A percentile compares a stretch with the other conserved stretches of the same genome.
Conservation (phyloP, 2,113 vertebrate species). For the Pungitius pungitius region DNA sequence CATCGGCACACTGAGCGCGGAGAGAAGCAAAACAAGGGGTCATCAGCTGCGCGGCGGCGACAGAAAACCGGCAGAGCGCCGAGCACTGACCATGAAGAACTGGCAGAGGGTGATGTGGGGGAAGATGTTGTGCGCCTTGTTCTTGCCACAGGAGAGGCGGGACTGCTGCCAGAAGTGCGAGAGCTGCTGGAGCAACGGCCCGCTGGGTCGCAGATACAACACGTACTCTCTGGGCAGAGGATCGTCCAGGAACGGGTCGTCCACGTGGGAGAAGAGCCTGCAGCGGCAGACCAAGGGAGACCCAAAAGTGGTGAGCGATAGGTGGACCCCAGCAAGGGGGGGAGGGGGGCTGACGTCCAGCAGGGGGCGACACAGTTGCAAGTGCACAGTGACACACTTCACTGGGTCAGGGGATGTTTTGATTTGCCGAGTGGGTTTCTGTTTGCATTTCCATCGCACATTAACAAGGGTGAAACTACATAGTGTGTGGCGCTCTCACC, state of each 20-base stretch:
- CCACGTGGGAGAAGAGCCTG: conserved; percentile 97
- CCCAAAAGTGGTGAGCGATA: background rate
- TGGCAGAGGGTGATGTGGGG: conserved; percentile 99
- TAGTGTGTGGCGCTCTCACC: conserved; percentile 85
- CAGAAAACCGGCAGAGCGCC: background rate
- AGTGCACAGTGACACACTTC: background rate
- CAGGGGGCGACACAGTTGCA: conserved; percentile 52
- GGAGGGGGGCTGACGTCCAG: conserved; percentile 23
- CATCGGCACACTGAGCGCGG: conserved; percentile 96
- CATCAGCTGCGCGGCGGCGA: too few relatives aligned
- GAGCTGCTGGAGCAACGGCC: conserved; percentile 93
- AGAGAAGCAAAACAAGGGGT: background rate
- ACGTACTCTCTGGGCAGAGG: conserved; percentile 95
- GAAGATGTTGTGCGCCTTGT: conserved; percentile 99
- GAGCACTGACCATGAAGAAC: conserved; percentile 93
- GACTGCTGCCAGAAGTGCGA: conserved; percentile 97
- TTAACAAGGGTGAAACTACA: conserved; percentile 32
- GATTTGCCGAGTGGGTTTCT: conserved; percentile 3
- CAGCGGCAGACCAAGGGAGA: background rate
- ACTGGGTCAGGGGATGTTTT: background rate
- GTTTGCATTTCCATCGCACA: conserved; percentile 19
- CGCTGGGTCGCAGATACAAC: conserved; percentile 94
- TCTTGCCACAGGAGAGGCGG: conserved; percentile 93
- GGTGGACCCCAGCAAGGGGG: background rate
- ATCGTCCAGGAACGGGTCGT: conserved; percentile 96